Evolutionary conservation across 1,140 invertebrate genomes (phyloP), one percentile per base, ranked within the genome.

Genomic region (Homarus americanus): DNA sequence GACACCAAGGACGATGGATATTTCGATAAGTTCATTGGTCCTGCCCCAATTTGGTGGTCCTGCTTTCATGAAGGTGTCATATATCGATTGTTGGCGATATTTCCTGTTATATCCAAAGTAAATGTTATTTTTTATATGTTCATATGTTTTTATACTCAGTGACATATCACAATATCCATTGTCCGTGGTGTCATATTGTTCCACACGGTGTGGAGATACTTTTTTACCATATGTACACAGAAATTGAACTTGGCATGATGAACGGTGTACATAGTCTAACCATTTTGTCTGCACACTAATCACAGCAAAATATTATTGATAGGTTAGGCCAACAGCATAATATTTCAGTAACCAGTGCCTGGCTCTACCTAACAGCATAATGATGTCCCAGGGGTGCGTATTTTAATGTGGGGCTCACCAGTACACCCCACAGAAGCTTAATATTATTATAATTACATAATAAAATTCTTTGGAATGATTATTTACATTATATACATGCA

Each of bases 401-500:
- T 40, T 83, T 90, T 83, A 90, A 82, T 90, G 79, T 90, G 79
- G 79, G 72, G 80, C 40, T 83, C 80, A 83, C 49, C 73, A n/a
- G 17, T 66, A 15, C 69, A 76, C 80, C 88, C 69, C 88, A 91
- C 80, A 82, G 32, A 91, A 84, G 80, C 88, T 91, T 91, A 91
- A 83, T 69, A 87, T 72, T 92, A 86, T 86, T 86, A 90, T 90
- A 90, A 92, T 88, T 92, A 90, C 82, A 85, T 90, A 90, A 90
- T 85, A 75, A 91, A 84, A 92, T 92, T 92, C 91, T 92, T 92
- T 92, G 91, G 91, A 90, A 90, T 90, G 63, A 92, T 90, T 92
- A 90, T 92, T 82, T 92, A 92, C 91, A 92, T 49, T 92, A 90
- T 92, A 49, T 73, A 85, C 89, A 84, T 82, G 44, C 91, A 82